phyloP scores from a whole-genome alignment of 2,888 invertebrate genomes.

The Leptinotarsa rubiginosa region DNA sequence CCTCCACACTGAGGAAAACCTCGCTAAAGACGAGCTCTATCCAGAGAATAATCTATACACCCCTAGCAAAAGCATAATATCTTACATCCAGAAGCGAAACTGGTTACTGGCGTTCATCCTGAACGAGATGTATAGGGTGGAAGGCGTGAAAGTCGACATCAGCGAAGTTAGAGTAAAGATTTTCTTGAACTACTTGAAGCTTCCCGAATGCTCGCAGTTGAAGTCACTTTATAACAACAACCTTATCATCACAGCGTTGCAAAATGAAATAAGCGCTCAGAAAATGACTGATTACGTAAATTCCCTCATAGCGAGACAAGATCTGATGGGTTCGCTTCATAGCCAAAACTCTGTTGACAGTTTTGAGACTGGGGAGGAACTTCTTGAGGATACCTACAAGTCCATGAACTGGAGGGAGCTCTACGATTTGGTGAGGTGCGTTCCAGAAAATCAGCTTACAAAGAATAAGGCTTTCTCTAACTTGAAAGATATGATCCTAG shows the following conservation, averaged over 20 bases:
- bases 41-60: slow-evolving; percentile 57
- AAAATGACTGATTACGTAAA: slow-evolving; percentile 69
- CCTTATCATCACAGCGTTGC: slow-evolving; percentile 72
- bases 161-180: slow-evolving; percentile 69
- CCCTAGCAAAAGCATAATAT: slow-evolving; percentile 70
- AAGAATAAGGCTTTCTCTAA: slow-evolving; percentile 69
- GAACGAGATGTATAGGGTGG: slow-evolving; percentile 72
- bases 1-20: slow-evolving; percentile 66
- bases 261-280: slow-evolving; percentile 67
- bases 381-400: slow-evolving; percentile 56
- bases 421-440: slow-evolving; percentile 68
- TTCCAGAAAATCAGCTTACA: slow-evolving; percentile 71
- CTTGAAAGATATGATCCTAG: slow-evolving; percentile 72
- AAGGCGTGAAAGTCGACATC: slow-evolving; percentile 67
- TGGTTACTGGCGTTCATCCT: slow-evolving; percentile 79
- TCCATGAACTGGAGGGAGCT: slow-evolving; percentile 63
- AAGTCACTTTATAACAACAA: slow-evolving; percentile 72
- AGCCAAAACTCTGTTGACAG: slow-evolving; percentile 51
- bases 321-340: slow-evolving; percentile 42
- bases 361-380: slow-evolving; percentile 59
- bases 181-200: slow-evolving; percentile 72
- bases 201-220: slow-evolving; percentile 69
- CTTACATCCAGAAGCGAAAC: slow-evolving; percentile 75
- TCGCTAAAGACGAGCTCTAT: slow-evolving; percentile 68
- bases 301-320: slow-evolving; percentile 50